Conservation (phyloP, 2,797 vertebrate genomes). For the Pampus argenteus region DNA sequence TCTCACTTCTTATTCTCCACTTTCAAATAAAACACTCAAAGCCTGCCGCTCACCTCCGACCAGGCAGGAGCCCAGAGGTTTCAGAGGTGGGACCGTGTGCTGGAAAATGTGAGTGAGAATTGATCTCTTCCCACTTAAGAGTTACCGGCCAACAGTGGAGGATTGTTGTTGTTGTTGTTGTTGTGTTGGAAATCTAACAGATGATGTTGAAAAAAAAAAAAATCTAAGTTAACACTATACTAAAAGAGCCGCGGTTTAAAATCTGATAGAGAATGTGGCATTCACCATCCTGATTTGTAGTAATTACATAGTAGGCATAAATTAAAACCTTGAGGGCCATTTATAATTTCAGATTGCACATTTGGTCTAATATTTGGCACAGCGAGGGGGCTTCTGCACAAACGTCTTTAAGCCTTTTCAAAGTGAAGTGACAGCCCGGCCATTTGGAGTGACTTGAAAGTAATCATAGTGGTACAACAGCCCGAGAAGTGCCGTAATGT, state of each 20-base stretch:
- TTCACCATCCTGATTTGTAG: constrained; percentile 37
- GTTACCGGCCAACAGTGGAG: constrained; percentile 5
- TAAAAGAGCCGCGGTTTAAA: not conserved
- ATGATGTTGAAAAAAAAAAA: not conserved
- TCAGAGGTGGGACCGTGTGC: constrained; percentile 24
- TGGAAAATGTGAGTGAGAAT: constrained; percentile 56
- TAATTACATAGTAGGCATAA: constrained; percentile 53
- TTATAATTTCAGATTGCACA: constrained; percentile 49
- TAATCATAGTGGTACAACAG: constrained; percentile 46
- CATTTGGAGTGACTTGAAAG: constrained; percentile 40
- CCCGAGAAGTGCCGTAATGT: not conserved
- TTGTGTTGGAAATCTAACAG: not conserved
- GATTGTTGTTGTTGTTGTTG: not conserved
- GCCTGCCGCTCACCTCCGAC: not conserved
- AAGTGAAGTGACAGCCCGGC: constrained; percentile 37
- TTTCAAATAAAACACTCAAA: not conserved
- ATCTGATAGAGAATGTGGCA: constrained; percentile 10
- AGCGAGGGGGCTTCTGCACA: constrained; percentile 12
- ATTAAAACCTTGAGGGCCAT: constrained; percentile 57
- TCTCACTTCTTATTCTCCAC: not conserved
- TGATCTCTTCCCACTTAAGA: constrained; percentile 32
- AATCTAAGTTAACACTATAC: constrained; percentile 6
- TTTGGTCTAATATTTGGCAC: constrained; percentile 51
- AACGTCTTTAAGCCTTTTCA: constrained; percentile 42
- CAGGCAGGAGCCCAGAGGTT: constrained; percentile 20